Percentiles rank a stretch among this genome's conserved stretches.
phyloP scores from a whole-genome alignment of 1,140 invertebrate species.

The Lasioglossum albipes region DNA sequence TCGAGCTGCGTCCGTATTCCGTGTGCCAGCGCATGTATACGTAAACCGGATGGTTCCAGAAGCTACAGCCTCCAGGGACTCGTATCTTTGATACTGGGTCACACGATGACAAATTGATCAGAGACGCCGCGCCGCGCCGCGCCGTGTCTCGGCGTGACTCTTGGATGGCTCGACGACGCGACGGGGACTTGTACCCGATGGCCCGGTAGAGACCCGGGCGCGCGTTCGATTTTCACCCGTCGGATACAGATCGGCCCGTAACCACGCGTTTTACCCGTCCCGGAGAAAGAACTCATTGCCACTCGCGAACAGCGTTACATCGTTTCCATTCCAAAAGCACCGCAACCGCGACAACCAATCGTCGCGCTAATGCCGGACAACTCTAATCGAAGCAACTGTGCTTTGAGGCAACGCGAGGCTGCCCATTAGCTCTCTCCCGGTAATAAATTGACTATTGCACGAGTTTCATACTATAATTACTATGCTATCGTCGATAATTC shows the following conservation, averaged over 20 bases:
- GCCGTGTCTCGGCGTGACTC: constrained; percentile 16
- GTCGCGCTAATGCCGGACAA: neutral
- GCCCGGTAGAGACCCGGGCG: neutral
- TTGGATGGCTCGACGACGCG: neutral
- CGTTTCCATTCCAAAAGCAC: constrained; percentile 9
- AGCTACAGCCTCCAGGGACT: constrained; percentile 51
- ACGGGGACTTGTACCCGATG: neutral
- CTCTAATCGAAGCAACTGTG: too few species aligned
- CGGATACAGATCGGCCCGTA: neutral
- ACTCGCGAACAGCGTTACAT: constrained; percentile 6
- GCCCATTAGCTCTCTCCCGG: too few species aligned
- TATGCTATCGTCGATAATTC: too few species aligned
- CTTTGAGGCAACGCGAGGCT: too few species aligned
- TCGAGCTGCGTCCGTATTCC: neutral
- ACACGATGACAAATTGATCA: constrained; percentile 66
- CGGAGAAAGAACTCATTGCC: neutral
- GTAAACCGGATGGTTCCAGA: constrained; percentile 43
- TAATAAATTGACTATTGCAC: too few species aligned
- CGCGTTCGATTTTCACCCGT: constrained; percentile 39
- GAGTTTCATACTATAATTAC: too few species aligned
- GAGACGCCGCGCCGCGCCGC: too few species aligned
- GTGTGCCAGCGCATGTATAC: constrained; percentile 5
- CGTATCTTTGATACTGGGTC: constrained; percentile 64
- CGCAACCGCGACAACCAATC: neutral
- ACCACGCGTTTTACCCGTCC: neutral